Conservation (phyloP, 2,113 vertebrate genomes). For the Pygoscelis antarcticus region DNA sequence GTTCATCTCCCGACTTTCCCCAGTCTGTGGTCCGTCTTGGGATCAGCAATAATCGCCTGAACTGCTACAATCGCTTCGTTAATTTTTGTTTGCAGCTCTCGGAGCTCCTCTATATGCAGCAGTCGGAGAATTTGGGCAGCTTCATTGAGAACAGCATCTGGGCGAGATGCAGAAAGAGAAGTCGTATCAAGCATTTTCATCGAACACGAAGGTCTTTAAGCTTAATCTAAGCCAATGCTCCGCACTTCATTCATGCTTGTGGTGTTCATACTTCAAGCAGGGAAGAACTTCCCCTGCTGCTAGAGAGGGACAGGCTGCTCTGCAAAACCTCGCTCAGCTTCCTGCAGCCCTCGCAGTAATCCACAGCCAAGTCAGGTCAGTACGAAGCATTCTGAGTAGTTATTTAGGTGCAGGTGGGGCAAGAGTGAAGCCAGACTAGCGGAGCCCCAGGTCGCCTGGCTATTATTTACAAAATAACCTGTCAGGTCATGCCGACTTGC, state of each 20-base stretch:
- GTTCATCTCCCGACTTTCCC: constrained; percentile 97
- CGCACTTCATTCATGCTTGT: neutral
- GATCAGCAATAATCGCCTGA: constrained; percentile 96
- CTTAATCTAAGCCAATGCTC: neutral
- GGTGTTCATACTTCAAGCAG: neutral
- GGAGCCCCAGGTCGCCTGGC: neutral
- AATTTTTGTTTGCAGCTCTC: constrained; percentile 95
- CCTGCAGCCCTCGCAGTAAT: neutral
- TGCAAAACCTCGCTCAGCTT: neutral
- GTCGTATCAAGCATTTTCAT: fast-evolving
- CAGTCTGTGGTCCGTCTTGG: constrained; percentile 97
- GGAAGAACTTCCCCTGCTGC: neutral
- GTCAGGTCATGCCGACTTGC: fast-evolving
- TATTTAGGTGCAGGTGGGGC: neutral
- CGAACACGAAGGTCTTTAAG: neutral
- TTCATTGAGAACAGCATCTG: constrained; percentile 95
- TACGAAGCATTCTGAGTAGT: fast-evolving
- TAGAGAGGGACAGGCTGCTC: neutral
- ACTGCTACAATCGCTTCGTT: constrained; percentile 98
- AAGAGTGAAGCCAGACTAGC: fast-evolving
- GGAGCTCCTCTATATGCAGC: constrained; percentile 95
- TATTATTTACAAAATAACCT: neutral
- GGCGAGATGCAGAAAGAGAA: neutral
- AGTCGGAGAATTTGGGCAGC: constrained; percentile 92
- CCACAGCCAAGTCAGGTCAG: neutral